phyloP scores from a whole-genome alignment of 2,797 vertebrate genomes.

The Oreonectes daqikongensis region DNA sequence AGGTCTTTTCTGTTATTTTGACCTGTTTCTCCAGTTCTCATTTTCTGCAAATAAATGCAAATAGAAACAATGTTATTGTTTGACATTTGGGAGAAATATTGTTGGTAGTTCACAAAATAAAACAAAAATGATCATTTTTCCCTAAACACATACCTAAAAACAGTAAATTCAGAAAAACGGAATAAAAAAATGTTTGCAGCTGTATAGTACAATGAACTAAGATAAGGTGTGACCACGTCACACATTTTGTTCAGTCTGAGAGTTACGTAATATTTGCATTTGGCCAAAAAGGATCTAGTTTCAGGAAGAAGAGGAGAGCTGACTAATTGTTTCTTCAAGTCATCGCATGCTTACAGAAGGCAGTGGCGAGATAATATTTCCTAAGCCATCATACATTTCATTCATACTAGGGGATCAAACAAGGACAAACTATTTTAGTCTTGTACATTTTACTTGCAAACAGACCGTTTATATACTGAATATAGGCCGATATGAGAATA shows the following conservation, averaged over 20 bases:
- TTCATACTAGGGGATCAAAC: not conserved
- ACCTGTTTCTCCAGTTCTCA: too few species aligned
- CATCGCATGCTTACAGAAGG: not conserved
- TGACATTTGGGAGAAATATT: too few species aligned
- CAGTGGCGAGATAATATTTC: not conserved
- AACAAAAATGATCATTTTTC: too few species aligned
- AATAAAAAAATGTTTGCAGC: too few species aligned
- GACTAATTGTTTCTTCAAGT: not conserved
- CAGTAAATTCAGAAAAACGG: too few species aligned
- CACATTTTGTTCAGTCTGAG: not conserved
- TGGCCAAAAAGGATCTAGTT: conserved; percentile 15
- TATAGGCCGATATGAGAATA: not conserved
- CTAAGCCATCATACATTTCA: not conserved
- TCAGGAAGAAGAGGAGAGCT: conserved; percentile 22
- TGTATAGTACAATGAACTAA: not conserved
- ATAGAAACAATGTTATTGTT: too few species aligned
- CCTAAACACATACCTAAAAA: too few species aligned
- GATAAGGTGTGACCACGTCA: not conserved
- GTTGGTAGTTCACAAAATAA: too few species aligned
- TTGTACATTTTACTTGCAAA: not conserved
- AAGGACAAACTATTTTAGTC: not conserved
- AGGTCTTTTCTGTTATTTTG: too few species aligned
- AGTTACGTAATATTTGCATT: conserved; percentile 2
- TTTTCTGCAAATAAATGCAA: too few species aligned
- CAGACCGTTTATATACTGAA: too few species aligned